Evolutionary conservation across 2,113 vertebrate species (phyloP), one percentile per base, ranked within the genome.

Genomic region (Anseranas semipalmata): DNA sequence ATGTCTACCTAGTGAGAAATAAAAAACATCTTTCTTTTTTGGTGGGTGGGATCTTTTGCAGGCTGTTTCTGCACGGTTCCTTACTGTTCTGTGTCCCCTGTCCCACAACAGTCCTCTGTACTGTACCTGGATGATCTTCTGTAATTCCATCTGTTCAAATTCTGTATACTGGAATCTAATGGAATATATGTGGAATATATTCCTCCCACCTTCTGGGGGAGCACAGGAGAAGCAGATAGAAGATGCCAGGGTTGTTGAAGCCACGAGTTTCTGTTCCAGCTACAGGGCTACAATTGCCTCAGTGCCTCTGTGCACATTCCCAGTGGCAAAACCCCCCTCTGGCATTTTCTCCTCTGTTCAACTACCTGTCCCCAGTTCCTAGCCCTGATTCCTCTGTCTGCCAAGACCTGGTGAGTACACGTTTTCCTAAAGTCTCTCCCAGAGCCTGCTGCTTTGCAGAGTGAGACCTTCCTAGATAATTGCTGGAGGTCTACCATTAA

Each of bases 301-400:
- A 2, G 28, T 21, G 15, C 30, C 63, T 4, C 50, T 50, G 16
- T 52, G 30, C 30, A 12, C 4, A 2, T 10, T 56, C 20, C 12
- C 32, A n/a, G 21, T 32, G 59, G 28, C 32, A 90, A 62, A 73
- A 22, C 7, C 15, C 17, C 12, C 32, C 35, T n/a, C n/a, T 30
- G 33, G 19, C 52, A 19, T 2, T 8, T 59, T 45, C 30, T 67
- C 16, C 37, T 80, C 16, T 3, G 5, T 35, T 62, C 80, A 39
- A 1, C 19, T 32, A 16, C 33, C 21, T 0, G 0, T 22, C 15
- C 15, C 33, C 35, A 21, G 21, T 6, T 58, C 56, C 46, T 20
- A 8, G 7, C 3, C 32, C 56, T 37, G 30, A 11, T 79, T 83
- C 35, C 28, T 78, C 33, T 28, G 8, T 8, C 37, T 78, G 71